These are phyloP conservation scores for Ondatra zibethicus DNA, from an alignment of 2,113 vertebrate species.

Conservation along the genomic window DNA sequence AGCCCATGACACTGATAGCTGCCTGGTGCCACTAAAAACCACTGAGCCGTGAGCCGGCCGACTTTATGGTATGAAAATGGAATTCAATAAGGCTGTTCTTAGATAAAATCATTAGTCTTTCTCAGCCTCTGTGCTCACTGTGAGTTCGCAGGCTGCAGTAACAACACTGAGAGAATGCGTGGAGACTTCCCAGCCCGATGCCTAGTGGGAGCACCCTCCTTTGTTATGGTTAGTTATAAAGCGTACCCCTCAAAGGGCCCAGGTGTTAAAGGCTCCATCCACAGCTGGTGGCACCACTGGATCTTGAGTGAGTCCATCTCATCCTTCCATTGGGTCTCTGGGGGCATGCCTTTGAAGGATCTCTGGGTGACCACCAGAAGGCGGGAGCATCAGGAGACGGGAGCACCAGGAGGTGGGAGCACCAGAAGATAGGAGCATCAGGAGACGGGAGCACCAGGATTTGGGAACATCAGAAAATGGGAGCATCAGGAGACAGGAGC, in stretches of 20 bases:
- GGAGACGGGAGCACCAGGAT: too few relatives aligned
- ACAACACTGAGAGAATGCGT: accelerated
- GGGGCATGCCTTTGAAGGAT: background rate
- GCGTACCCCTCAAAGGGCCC: background rate
- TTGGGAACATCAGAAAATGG: too few relatives aligned
- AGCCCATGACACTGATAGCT: background rate
- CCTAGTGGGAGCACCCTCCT: background rate
- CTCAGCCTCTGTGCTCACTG: background rate
- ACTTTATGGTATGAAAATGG: background rate
- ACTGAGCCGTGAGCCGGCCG: background rate
- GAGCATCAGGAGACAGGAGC: too few relatives aligned
- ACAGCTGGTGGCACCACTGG: background rate
- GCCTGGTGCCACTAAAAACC: background rate
- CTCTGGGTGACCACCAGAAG: too few relatives aligned
- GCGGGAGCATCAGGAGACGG: too few relatives aligned
- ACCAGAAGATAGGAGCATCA: too few relatives aligned
- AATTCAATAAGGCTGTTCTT: background rate
- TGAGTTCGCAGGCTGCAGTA: accelerated
- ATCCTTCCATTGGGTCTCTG: background rate
- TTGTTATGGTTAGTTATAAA: background rate
- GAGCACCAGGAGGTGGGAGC: too few relatives aligned
- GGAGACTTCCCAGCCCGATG: background rate
- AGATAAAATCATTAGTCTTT: background rate
- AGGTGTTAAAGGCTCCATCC: background rate
- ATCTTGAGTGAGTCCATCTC: background rate